Conservation (phyloP, 2,797 vertebrate genomes). For the Prunella strophiata region DNA sequence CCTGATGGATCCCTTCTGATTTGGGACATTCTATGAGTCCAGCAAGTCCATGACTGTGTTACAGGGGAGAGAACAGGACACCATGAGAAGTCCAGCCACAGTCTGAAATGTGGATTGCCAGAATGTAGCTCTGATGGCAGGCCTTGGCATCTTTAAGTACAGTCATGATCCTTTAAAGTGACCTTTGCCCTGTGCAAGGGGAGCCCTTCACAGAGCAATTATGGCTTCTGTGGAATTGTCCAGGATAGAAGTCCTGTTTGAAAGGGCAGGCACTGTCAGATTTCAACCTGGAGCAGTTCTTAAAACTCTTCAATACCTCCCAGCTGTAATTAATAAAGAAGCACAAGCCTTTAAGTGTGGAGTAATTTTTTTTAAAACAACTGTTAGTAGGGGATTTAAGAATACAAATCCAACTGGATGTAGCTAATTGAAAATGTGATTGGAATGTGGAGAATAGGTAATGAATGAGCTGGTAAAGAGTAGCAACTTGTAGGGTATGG, state of each 20-base stretch:
- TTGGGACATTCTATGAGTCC: background rate
- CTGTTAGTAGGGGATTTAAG: background rate
- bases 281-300: background rate
- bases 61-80: background rate
- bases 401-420: background rate
- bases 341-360: background rate
- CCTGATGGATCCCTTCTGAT: background rate
- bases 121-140: background rate
- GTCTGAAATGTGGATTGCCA: background rate
- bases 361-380: background rate
- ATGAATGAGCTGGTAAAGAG: fast-evolving
- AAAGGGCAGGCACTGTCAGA: background rate
- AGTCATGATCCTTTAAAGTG: background rate
- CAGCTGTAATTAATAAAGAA: background rate
- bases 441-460: background rate
- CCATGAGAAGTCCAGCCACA: background rate
- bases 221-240: background rate
- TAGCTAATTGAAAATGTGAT: background rate
- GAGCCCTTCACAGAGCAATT: background rate
- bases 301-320: background rate
- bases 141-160: background rate
- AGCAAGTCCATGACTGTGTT: background rate
- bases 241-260: background rate
- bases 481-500: background rate
- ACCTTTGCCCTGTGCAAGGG: background rate